Evolutionary conservation across 2,888 invertebrate species (phyloP).

Genomic region (Leptopilina syphax): DNA sequence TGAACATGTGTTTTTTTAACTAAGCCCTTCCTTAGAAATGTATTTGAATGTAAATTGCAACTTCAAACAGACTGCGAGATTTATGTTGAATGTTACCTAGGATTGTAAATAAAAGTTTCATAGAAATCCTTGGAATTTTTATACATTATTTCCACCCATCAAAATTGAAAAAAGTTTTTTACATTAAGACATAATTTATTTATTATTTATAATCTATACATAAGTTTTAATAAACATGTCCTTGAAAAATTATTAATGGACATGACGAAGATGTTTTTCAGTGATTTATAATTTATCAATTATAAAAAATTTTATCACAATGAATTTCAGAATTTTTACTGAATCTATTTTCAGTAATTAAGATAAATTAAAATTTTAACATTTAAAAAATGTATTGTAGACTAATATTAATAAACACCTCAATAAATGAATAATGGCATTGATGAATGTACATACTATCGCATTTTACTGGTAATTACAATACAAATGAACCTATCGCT

Average conservation of each 20-base stretch:
- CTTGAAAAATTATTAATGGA: neutral
- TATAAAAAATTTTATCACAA: neutral
- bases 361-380: neutral
- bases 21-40: no score
- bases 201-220: slow-evolving; percentile 28
- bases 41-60: neutral
- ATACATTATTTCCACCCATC: neutral
- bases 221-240: neutral
- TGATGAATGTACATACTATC: slow-evolving; percentile 8
- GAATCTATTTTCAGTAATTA: neutral
- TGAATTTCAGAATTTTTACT: neutral
- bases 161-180: neutral
- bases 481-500: neutral
- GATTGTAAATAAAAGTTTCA: slow-evolving; percentile 39
- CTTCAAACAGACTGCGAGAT: slow-evolving; percentile 27
- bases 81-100: slow-evolving; percentile 34
- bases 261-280: slow-evolving; percentile 22
- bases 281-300: neutral
- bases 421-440: slow-evolving; percentile 32
- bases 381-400: neutral
- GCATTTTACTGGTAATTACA: slow-evolving; percentile 6
- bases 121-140: slow-evolving; percentile 3
- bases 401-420: neutral
- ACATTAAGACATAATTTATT: neutral
- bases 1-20: neutral